Conservation (phyloP, 2,888 invertebrate species). For the Tribolium freemani region DNA sequence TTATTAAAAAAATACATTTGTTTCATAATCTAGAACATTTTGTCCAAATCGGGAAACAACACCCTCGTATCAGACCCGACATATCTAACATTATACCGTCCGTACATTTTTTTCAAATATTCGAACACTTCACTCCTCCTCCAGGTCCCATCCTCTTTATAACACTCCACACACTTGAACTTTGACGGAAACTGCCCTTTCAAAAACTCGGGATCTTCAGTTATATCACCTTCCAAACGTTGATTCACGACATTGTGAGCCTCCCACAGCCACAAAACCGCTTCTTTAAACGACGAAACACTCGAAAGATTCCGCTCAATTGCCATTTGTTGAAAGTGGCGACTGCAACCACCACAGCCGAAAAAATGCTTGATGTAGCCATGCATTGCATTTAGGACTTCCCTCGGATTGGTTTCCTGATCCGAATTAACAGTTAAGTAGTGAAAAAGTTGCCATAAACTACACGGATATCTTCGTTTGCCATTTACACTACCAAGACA, state of each 20-base stretch:
- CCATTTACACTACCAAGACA: slow-evolving; percentile 85
- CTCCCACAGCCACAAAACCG: slow-evolving; percentile 93
- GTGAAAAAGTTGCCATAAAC: slow-evolving; percentile 96
- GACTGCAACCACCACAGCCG: slow-evolving; percentile 90
- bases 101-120: slow-evolving; percentile 75
- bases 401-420: slow-evolving; percentile 71
- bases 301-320: slow-evolving; percentile 77
- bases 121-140: slow-evolving; percentile 74
- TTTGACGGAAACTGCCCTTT: slow-evolving; percentile 90
- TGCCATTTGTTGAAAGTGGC: slow-evolving; percentile 92
- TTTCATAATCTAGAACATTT: neutral
- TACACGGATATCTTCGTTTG: slow-evolving; percentile 92
- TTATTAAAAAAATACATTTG: too few species aligned
- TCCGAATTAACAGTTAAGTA: slow-evolving; percentile 86
- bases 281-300: slow-evolving; percentile 80
- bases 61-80: slow-evolving; percentile 65
- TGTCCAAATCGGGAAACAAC: slow-evolving; percentile 59
- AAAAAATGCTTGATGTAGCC: slow-evolving; percentile 94
- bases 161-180: slow-evolving; percentile 79
- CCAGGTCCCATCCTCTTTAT: slow-evolving; percentile 71
- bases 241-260: slow-evolving; percentile 95
- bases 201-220: slow-evolving; percentile 91
- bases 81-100: slow-evolving; percentile 68
- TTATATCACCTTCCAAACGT: slow-evolving; percentile 85
- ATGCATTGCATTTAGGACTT: slow-evolving; percentile 85